A percentile compares a stretch with the other conserved stretches of the same genome.
phyloP scores from a whole-genome alignment of 2,888 invertebrate genomes.

The Tryphoninae sp. region DNA sequence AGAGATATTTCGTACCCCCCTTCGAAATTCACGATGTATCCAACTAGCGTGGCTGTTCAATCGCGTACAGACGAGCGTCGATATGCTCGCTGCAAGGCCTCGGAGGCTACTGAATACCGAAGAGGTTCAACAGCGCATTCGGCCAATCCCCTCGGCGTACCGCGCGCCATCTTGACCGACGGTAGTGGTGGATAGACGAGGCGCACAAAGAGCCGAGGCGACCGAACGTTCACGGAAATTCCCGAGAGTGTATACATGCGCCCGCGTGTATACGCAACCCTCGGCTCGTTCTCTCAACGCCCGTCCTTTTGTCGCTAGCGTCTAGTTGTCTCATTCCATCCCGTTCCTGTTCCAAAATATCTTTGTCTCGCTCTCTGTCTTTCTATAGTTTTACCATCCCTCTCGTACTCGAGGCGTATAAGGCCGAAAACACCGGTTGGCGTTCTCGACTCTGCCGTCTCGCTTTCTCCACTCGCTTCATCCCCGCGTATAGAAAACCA shows the following conservation, averaged over 20 bases:
- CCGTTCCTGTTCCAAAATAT: slow-evolving; percentile 16
- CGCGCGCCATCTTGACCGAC: slow-evolving; percentile 66
- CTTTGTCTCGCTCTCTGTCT: slow-evolving; percentile 8
- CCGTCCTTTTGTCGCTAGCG: slow-evolving; percentile 32
- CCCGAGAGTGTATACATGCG: slow-evolving; percentile 53
- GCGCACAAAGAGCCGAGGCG: slow-evolving; percentile 65
- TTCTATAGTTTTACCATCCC: neutral
- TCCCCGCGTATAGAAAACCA: slow-evolving; percentile 17
- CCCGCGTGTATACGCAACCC: slow-evolving; percentile 35
- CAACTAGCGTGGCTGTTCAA: slow-evolving; percentile 57
- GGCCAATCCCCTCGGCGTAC: slow-evolving; percentile 64
- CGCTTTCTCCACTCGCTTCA: slow-evolving; percentile 10
- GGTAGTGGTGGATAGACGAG: slow-evolving; percentile 24
- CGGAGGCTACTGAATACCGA: slow-evolving; percentile 65
- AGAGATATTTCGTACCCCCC: slow-evolving; percentile 22
- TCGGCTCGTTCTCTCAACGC: neutral
- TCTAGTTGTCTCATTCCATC: too few relatives aligned
- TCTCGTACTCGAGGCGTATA: neutral
- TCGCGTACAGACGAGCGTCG: slow-evolving; percentile 63
- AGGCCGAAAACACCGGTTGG: neutral
- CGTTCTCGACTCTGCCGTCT: slow-evolving; percentile 29
- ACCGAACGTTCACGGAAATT: slow-evolving; percentile 59
- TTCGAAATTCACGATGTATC: slow-evolving; percentile 6
- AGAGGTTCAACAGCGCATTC: slow-evolving; percentile 56
- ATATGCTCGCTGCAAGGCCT: slow-evolving; percentile 67